phyloP scores from a whole-genome alignment of 1,140 invertebrate species.

The Pararge aegeria region DNA sequence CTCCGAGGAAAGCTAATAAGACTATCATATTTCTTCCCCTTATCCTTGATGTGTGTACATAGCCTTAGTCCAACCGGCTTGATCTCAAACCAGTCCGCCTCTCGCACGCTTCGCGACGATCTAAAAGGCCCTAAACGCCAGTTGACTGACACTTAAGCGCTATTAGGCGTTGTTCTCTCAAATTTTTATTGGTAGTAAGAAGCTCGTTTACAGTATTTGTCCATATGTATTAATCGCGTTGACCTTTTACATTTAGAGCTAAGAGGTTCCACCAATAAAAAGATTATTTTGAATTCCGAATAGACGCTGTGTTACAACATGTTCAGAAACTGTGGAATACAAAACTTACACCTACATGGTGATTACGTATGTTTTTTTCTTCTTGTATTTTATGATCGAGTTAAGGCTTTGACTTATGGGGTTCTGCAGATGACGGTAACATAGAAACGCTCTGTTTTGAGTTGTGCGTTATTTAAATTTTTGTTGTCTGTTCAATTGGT shows the following conservation, averaged over 20 bases:
- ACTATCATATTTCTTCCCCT: no score
- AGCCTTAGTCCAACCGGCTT: slow-evolving; percentile 60
- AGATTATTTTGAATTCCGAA: slow-evolving; percentile 13
- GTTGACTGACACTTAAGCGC: slow-evolving; percentile 76
- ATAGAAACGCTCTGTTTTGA: neutral
- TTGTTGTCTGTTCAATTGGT: neutral
- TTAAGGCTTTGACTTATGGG: neutral
- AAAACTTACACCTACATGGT: neutral
- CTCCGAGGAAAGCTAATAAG: no score
- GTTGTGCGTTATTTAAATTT: neutral
- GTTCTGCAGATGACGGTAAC: neutral
- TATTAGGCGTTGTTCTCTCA: slow-evolving; percentile 69
- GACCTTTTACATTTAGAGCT: slow-evolving; percentile 31
- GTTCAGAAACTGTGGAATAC: slow-evolving; percentile 2
- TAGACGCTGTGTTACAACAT: slow-evolving; percentile 13
- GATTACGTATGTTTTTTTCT: neutral
- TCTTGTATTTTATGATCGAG: neutral
- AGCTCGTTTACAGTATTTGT: slow-evolving; percentile 48
- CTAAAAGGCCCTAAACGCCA: slow-evolving; percentile 57
- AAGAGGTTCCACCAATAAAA: slow-evolving; percentile 29
- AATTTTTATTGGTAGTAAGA: slow-evolving; percentile 74
- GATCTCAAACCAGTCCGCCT: slow-evolving; percentile 63
- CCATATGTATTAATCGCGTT: slow-evolving; percentile 31
- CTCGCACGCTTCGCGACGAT: slow-evolving; percentile 15
- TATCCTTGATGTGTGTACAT: neutral